Conservation (phyloP, 2,113 vertebrate species). For the Rhea pennata region DNA sequence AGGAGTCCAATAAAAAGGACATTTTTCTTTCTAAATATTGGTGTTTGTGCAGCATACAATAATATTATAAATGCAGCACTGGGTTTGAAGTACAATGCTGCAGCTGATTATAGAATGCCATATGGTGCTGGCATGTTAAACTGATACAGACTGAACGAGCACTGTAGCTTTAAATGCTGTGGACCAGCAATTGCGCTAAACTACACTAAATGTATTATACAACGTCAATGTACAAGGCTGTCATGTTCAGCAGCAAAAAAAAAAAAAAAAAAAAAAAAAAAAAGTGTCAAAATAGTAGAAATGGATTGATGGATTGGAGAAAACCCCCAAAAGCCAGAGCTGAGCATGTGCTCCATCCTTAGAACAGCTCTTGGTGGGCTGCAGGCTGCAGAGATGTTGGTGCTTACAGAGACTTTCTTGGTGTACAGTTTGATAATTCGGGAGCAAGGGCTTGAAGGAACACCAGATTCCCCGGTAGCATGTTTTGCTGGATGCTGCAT, state of each 20-base stretch:
- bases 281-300: not conserved
- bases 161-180: conserved; percentile 21
- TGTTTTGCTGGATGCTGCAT: not conserved
- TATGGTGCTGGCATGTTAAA: conserved; percentile 63
- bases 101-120: conserved; percentile 56
- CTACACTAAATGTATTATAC: conserved; percentile 35
- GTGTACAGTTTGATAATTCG: not conserved
- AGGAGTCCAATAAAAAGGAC: conserved; percentile 70
- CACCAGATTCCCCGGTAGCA: not conserved
- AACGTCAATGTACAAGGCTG: not conserved
- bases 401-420: not conserved
- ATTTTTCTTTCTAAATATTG: conserved; percentile 66
- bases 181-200: conserved; percentile 5
- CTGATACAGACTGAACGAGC: conserved; percentile 42
- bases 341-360: not conserved
- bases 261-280: conserved; percentile 27
- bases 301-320: not conserved
- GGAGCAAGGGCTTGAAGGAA: not conserved
- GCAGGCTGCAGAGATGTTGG: not conserved
- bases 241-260: not conserved
- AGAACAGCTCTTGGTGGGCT: rapidly evolving
- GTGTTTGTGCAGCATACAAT: conserved; percentile 58
- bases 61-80: conserved; percentile 53
- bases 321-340: not conserved
- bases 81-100: conserved; percentile 69